A percentile compares a stretch with the other conserved stretches of the same genome.
Conservation (phyloP, 1,140 invertebrate species). For the Macrostomum lignano region DNA sequence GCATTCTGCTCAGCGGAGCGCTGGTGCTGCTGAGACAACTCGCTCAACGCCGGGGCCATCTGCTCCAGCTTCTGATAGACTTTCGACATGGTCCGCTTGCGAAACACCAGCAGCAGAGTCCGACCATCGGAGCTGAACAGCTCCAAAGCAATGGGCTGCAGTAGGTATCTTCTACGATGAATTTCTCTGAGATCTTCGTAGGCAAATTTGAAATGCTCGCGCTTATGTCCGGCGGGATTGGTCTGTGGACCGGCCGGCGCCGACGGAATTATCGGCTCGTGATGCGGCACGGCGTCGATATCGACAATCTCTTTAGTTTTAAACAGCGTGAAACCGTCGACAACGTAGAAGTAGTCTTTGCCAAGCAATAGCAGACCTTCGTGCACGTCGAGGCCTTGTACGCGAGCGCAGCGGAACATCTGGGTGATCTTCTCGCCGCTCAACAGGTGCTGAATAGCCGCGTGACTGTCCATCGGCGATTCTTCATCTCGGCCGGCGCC, state of each 20-base stretch:
- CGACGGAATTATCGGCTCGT: conserved; percentile 6
- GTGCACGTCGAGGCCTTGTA: conserved; percentile 79
- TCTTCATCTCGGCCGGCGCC: no score
- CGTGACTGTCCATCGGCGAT: not conserved
- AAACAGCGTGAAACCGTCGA: conserved; percentile 82
- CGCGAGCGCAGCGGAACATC: conserved; percentile 84
- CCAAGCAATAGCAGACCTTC: conserved; percentile 69
- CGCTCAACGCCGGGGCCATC: no score
- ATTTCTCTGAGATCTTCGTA: conserved; percentile 77
- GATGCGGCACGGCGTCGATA: conserved; percentile 31
- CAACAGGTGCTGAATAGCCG: not conserved
- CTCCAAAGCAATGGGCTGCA: conserved; percentile 72
- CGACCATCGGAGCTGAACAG: conserved; percentile 86
- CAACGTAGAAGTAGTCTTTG: conserved; percentile 85
- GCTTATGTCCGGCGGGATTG: conserved; percentile 4
- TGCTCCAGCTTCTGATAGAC: conserved; percentile 5
- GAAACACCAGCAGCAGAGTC: conserved; percentile 82
- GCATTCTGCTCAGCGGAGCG: no score
- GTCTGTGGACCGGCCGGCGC: not conserved
- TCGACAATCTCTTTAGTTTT: conserved; percentile 66
- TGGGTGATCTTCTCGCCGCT: conserved; percentile 42
- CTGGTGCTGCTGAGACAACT: no score
- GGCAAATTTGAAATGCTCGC: conserved; percentile 44
- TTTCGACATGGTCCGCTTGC: conserved; percentile 20
- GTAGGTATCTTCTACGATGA: conserved; percentile 34